Base-by-base conservation (phyloP, 2,797 vertebrate genomes). In the Rousettus madagascariensis region DNA sequence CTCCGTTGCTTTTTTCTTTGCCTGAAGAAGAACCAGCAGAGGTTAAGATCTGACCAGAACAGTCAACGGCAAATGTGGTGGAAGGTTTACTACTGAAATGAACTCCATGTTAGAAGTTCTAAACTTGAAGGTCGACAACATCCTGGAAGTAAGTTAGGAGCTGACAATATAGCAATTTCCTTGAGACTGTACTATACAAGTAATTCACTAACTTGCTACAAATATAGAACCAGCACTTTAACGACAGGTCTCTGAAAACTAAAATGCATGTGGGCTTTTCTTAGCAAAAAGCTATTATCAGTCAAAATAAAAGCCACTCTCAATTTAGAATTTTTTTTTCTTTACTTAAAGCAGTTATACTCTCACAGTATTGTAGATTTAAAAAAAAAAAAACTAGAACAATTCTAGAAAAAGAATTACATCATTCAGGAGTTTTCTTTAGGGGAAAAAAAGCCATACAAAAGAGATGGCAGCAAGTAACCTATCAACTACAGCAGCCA, bases 1-100 rank as follows among this genome's bases (percentile, higher is more conserved):
- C 1, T 98, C 98, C 75, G 99, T 99, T 33, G 98, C 98, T 98
- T 99, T 99, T 96, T 99, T 99, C 98, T 99, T 99, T 46, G 98
- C 99, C 99, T 99, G 93, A 78, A 90, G 88, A 88, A 97, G 88
- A 97, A 93, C 2, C 1, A 96, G 84, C 46, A 88, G 68, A 92
- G 87, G 93, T 95, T 94, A 95, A 86, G 49, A 61, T 36, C 55
- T 82, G 72, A 59, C 17, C 8, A 4, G 53, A 20, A 28, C 1
- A 17, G 86, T 24, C 28, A 41, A 30, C 6, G 61, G 28, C 55
- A 5, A 41, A 46, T 38, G 22, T 10, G 11, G 36, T 24, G 13
- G 43, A 65, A 95, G 13, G 78, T 90, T 74, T 63, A 20, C 10
- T 49, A 38, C 77, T n/a, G 55, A 91, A 88, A 90, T 66, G 66